Evolutionary conservation across 2,888 invertebrate genomes (phyloP), one percentile per base, ranked within the genome.

Genomic region (Diabrotica balteata): DNA sequence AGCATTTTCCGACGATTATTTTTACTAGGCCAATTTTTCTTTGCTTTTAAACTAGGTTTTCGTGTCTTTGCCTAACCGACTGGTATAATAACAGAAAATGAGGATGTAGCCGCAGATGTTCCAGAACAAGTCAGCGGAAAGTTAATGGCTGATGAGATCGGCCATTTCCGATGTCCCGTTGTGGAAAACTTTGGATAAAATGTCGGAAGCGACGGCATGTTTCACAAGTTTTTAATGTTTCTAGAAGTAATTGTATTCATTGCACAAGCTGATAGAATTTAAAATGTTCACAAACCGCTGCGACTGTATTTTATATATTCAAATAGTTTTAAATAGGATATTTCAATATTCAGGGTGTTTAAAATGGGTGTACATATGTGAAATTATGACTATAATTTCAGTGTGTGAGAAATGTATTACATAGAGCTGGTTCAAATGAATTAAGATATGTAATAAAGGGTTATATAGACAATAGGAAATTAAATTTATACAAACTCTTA

Each of bases 21-120:
- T 32, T 59, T 59, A 47, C 47, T 47, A 32, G 17, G 47, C 32
- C 59, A 32, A 47, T 59, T 59, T 59, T 59, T 32, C 32, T 45
- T 57, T 46, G 10, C 8, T n/a, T 4, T 46, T 11, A 45, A 55
- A 8, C 17, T 10, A 47, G 9, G 8, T 59, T 59, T 59, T 49
- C 22, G 43, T 42, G 50, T 43, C 50, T 50, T 59, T 59, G 59
- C 59, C 59, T 43, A 50, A 32, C 32, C 59, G 43, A 22, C 22
- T 43, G 50, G 42, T 58, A 59, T 47, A 59, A 59, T 59, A 59
- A 59, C 22, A 11, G 50, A 49, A 59, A 59, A 59, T 59, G 50
- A 59, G 50, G 43, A 59, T 59, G n/a, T 50, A 59, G 50, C 50
- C 17, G 59, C 50, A 59, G 49, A n/a, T 59, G 59, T 59, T 59